Conservation (phyloP, 2,797 vertebrate species). For the Peromyscus attwateri region DNA sequence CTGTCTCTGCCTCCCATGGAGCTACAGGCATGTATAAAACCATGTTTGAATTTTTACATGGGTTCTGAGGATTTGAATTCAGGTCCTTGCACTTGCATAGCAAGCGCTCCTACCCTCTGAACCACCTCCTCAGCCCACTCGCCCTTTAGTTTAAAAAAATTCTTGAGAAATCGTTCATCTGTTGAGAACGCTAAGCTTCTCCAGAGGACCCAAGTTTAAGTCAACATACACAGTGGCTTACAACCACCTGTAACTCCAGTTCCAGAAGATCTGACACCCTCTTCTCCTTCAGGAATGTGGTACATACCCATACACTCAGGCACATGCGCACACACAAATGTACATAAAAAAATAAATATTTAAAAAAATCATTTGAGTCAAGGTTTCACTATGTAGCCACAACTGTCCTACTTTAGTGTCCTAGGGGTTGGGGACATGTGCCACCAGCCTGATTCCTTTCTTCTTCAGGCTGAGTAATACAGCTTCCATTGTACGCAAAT, state of each 20-base stretch:
- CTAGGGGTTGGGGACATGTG: neutral
- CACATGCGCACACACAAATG: neutral
- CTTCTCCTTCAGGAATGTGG: neutral
- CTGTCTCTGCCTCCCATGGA: neutral
- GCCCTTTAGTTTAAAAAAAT: neutral
- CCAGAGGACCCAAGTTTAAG: neutral
- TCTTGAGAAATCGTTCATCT: neutral
- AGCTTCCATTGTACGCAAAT: no score
- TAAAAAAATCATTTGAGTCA: neutral
- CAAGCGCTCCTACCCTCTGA: neutral
- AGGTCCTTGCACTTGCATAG: neutral
- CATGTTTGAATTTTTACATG: neutral
- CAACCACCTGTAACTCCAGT: neutral
- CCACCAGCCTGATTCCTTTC: no score
- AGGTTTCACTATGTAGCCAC: neutral
- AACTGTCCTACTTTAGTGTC: neutral
- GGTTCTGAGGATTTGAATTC: neutral
- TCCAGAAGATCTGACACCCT: neutral
- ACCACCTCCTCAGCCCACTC: neutral
- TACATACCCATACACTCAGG: neutral
- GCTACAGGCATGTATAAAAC: neutral
- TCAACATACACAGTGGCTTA: neutral
- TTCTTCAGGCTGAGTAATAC: neutral
- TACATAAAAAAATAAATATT: neutral
- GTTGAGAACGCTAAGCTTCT: neutral